These are phyloP conservation scores for Caenorhabditis auriculariae DNA, from an alignment of 2,888 invertebrate genomes.

Conservation along the genomic window DNA sequence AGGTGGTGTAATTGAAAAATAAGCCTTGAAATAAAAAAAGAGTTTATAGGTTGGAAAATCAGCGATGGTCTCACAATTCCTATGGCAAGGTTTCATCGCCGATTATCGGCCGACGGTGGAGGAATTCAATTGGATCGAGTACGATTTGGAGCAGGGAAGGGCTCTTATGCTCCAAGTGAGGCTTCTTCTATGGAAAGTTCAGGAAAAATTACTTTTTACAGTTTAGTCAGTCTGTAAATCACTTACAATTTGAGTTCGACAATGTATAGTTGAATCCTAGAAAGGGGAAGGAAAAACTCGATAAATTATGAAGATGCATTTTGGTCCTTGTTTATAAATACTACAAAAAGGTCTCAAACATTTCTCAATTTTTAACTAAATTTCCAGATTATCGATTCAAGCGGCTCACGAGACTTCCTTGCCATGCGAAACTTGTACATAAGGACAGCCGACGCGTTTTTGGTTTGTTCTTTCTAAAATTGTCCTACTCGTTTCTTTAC, in stretches of 20 bases:
- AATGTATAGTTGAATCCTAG: no score
- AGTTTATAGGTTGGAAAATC: constrained; percentile 58
- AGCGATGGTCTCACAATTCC: constrained; percentile 58
- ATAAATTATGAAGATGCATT: background rate
- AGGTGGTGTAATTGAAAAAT: no score
- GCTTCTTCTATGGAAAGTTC: background rate
- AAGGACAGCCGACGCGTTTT: constrained; percentile 57
- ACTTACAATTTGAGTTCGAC: no score
- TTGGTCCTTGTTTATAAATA: background rate
- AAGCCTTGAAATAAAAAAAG: no score
- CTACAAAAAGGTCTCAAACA: background rate
- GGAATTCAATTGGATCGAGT: constrained; percentile 63
- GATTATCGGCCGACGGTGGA: constrained; percentile 62
- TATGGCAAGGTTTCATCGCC: constrained; percentile 55
- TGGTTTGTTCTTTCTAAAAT: constrained; percentile 29
- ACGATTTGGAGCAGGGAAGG: constrained; percentile 43
- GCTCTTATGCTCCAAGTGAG: constrained; percentile 39
- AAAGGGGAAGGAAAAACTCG: background rate
- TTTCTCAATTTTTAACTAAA: background rate
- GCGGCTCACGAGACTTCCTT: constrained; percentile 59
- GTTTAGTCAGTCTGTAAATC: no score
- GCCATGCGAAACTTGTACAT: constrained; percentile 61
- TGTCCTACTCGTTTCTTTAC: background rate
- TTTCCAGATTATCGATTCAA: constrained; percentile 58
- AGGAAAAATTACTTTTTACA: no score